phyloP scores from a whole-genome alignment of 2,797 vertebrate genomes.

The Cottoperca gobio region DNA sequence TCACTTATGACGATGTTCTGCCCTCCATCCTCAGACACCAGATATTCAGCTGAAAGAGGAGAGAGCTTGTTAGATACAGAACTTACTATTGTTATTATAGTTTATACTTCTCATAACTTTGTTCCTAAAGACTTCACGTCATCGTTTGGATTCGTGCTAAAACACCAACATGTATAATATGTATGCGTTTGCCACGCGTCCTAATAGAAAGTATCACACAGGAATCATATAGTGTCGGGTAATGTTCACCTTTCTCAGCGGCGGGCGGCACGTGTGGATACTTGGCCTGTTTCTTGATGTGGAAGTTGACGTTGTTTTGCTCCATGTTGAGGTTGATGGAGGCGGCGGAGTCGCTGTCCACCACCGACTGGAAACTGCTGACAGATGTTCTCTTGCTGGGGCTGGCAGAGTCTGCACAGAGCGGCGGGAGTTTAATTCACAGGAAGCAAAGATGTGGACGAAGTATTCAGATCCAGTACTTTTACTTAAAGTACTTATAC shows the following conservation, averaged over 20 bases:
- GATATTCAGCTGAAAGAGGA: constrained; percentile 86
- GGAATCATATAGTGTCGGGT: background rate
- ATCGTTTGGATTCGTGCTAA: too few relatives aligned
- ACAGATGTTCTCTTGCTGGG: constrained; percentile 99
- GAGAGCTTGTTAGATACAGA: background rate
- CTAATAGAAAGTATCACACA: too few relatives aligned
- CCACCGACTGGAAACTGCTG: constrained; percentile 98
- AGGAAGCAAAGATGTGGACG: too few relatives aligned
- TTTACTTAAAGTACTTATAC: too few relatives aligned
- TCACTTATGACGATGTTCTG: constrained; percentile 97
- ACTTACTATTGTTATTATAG: too few relatives aligned
- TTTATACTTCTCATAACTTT: too few relatives aligned
- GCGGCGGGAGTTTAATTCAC: too few relatives aligned
- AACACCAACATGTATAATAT: too few relatives aligned
- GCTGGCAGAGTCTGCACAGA: constrained; percentile 92
- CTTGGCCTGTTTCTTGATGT: constrained; percentile 99
- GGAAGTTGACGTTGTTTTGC: constrained; percentile 99
- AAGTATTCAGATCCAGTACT: too few relatives aligned
- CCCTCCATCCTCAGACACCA: constrained; percentile 93
- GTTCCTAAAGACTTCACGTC: too few relatives aligned
- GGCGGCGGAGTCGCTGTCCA: constrained; percentile 98
- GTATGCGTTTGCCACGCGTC: too few relatives aligned
- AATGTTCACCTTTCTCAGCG: constrained; percentile 91
- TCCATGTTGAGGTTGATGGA: constrained; percentile 99
- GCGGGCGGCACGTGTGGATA: constrained; percentile 94